phyloP scores from a whole-genome alignment of 2,888 invertebrate genomes.

The Habrosyne pyritoides region DNA sequence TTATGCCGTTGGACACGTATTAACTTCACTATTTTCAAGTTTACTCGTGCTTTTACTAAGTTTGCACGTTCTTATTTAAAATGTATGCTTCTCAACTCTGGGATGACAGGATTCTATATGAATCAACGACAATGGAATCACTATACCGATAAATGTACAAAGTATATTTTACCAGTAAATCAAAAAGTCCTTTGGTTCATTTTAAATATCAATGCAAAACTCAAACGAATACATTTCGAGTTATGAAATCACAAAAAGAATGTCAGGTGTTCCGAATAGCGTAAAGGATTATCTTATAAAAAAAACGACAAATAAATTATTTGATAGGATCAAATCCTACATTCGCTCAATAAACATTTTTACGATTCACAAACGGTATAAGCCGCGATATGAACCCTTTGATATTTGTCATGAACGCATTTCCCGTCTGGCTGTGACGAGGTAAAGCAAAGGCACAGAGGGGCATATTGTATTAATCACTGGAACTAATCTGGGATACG shows the following conservation, averaged over 20 bases:
- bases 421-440: slow-evolving; percentile 36
- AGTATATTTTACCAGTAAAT: slow-evolving; percentile 25
- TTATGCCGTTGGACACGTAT: slow-evolving; percentile 21
- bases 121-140: slow-evolving; percentile 13
- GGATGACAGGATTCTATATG: neutral
- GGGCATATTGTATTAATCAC: slow-evolving; percentile 42
- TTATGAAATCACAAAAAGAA: neutral
- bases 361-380: slow-evolving; percentile 31
- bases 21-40: slow-evolving; percentile 19
- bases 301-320: slow-evolving; percentile 15
- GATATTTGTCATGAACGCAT: slow-evolving; percentile 36
- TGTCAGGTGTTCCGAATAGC: neutral
- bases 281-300: neutral
- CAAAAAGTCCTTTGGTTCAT: neutral
- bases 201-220: neutral
- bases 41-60: slow-evolving; percentile 19
- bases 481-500: slow-evolving; percentile 51
- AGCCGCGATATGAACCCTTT: slow-evolving; percentile 36
- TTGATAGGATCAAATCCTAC: slow-evolving; percentile 9
- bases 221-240: neutral
- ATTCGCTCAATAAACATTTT: slow-evolving; percentile 25
- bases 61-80: slow-evolving; percentile 19
- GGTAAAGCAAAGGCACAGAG: slow-evolving; percentile 27
- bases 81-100: slow-evolving; percentile 12
- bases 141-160: slow-evolving; percentile 35